A percentile compares a stretch with the other conserved stretches of the same genome.
Evolutionary conservation across 2,888 invertebrate genomes (phyloP).

Genomic region (Stenotaenia linearis): DNA sequence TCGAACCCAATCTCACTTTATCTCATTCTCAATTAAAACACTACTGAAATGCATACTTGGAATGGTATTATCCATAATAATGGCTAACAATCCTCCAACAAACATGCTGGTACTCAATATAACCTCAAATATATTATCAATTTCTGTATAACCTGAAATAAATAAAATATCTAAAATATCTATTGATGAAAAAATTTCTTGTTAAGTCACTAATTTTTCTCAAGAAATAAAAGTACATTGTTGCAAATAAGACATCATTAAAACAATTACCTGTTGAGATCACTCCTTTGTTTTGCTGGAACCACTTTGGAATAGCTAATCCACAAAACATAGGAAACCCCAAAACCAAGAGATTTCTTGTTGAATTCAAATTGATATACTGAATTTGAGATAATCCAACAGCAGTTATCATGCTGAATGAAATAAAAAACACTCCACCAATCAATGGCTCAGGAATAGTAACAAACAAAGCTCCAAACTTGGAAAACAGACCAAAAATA

Average conservation of each 20-base stretch:
- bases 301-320: constrained; percentile 46
- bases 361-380: constrained; percentile 72
- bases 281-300: background rate
- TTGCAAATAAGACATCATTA: background rate
- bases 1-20: too few species aligned
- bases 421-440: constrained; percentile 47
- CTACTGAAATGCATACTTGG: constrained; percentile 37
- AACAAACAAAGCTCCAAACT: constrained; percentile 51
- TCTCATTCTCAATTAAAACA: background rate
- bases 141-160: background rate
- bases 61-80: constrained; percentile 40
- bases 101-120: constrained; percentile 39
- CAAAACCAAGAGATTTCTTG: constrained; percentile 80
- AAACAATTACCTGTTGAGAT: constrained; percentile 29
- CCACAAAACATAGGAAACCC: constrained; percentile 84
- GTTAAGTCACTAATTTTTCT: too few species aligned
- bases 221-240: too few species aligned
- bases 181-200: too few species aligned
- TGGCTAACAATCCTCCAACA: constrained; percentile 40
- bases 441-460: constrained; percentile 52
- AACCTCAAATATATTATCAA: constrained; percentile 33
- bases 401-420: constrained; percentile 46
- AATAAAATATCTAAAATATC: too few species aligned
- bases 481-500: constrained; percentile 48
- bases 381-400: constrained; percentile 64